Evolutionary conservation across 2,888 invertebrate genomes (phyloP), one percentile per base, ranked within the genome.

Genomic region (Sesia bembeciformis): DNA sequence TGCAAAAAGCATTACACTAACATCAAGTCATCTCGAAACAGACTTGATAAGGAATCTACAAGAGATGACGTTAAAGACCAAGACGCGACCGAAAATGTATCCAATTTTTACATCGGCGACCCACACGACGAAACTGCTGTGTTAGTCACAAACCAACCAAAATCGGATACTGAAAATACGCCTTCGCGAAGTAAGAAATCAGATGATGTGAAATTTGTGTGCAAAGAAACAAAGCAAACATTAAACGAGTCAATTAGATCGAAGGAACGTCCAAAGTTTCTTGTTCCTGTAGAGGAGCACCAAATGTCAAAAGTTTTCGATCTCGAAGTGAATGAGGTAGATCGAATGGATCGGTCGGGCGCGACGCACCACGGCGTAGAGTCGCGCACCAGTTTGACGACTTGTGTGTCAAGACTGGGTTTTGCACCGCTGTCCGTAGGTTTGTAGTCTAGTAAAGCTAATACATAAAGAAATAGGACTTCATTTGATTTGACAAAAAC

Each of bases 1-100:
- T 88, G 87, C 60, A 87, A 87, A 62, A 87, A 87, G 55, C 87
- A 88, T 58, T 70, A 84, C 65, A 78, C 76, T 0, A 87, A 87
- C 53, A 87, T 85, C 42, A 88, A 88, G 57, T 81, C 76, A 0
- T 84, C 86, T 0, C 66, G 71, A 49, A 72, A 72, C 7, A 79
- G 67, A 51, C 53, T 40, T 5, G 72, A 72, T 54, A 80, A 74
- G 43, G 70, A 76, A 53, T 67, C 67, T 0, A 62, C 60, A 1
- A 66, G 58, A 5, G 64, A 76, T 0, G 85, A 85, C 40, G 70
- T 78, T 4, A 85, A 85, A 60, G 86, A 86, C 51, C 64, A 72
- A 39, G 85, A 87, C 38, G 82, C 74, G 0, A 80, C 84, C 0
- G 84, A 84, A 60, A 52, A 57, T 0, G 57, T 56, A 3, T 71